phyloP scores from a whole-genome alignment of 2,797 vertebrate species.

The Cyclura pinguis region DNA sequence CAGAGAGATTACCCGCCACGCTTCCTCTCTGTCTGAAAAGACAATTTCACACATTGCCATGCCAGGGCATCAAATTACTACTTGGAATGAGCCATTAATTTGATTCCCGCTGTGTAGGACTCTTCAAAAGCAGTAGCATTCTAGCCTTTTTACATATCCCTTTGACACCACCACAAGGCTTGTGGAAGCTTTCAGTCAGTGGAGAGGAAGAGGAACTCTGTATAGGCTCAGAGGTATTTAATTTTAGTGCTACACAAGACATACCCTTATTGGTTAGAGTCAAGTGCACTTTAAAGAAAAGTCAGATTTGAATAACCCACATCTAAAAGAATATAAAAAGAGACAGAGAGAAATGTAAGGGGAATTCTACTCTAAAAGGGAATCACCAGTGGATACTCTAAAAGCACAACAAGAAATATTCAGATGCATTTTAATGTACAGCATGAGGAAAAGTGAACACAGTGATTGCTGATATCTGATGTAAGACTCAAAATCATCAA shows the following conservation, averaged over 20 bases:
- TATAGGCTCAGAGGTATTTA: not conserved
- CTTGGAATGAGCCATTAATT: not conserved
- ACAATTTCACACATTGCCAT: not conserved
- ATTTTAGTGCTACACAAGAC: not conserved
- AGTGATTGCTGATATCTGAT: not conserved
- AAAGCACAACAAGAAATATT: not conserved
- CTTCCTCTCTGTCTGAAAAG: constrained; percentile 23
- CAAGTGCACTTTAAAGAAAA: not conserved
- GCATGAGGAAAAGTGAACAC: not conserved
- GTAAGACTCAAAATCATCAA: constrained; percentile 5
- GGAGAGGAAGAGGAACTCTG: not conserved
- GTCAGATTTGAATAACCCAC: not conserved
- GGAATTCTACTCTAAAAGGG: not conserved
- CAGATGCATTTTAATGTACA: not conserved
- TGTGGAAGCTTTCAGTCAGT: constrained; percentile 1
- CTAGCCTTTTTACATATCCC: not conserved
- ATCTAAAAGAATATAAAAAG: not conserved
- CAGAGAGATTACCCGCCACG: constrained; percentile 33
- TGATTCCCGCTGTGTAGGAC: not conserved
- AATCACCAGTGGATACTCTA: not conserved
- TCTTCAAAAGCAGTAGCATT: not conserved
- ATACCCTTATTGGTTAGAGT: not conserved
- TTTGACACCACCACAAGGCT: not conserved
- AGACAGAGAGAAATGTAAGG: not conserved
- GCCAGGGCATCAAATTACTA: constrained; percentile 13